phyloP scores from a whole-genome alignment of 2,797 vertebrate genomes.

The Leptoclinus maculatus region DNA sequence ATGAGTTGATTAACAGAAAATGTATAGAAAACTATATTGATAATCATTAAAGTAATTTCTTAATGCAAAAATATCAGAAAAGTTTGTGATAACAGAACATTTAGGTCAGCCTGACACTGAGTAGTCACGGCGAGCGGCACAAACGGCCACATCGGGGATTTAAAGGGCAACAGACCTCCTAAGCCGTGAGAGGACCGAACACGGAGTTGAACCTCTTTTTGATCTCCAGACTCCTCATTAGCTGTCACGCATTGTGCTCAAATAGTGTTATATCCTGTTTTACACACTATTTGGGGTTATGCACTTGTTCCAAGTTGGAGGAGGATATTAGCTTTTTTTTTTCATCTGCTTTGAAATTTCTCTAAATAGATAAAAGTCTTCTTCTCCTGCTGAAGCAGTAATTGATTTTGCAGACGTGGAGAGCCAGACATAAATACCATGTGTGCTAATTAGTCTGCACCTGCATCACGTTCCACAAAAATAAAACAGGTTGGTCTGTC shows the following conservation, averaged over 20 bases:
- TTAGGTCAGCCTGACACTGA: slow-evolving; percentile 24
- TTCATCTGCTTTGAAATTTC: background rate
- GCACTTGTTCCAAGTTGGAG: slow-evolving; percentile 9
- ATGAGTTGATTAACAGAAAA: too few relatives aligned
- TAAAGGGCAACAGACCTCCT: slow-evolving; percentile 59
- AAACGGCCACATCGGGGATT: slow-evolving; percentile 54
- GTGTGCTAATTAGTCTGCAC: slow-evolving; percentile 1
- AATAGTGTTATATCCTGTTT: slow-evolving; percentile 26
- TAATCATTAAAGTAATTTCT: too few relatives aligned
- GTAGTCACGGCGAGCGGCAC: slow-evolving; percentile 24
- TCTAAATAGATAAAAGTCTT: background rate
- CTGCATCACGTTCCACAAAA: background rate
- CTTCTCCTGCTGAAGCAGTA: background rate
- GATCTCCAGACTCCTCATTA: slow-evolving; percentile 59
- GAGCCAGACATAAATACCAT: background rate
- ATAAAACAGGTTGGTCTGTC: background rate
- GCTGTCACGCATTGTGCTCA: slow-evolving; percentile 32
- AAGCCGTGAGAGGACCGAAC: slow-evolving; percentile 44
- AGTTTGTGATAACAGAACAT: slow-evolving; percentile 31
- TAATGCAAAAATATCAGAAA: too few relatives aligned
- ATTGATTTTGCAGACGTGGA: background rate
- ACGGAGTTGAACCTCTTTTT: slow-evolving; percentile 30
- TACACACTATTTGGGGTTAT: slow-evolving; percentile 49
- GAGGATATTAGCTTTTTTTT: slow-evolving; percentile 13
- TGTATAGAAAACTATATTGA: too few relatives aligned